Base-by-base conservation (phyloP, 2,888 invertebrate genomes). In the Oscheius sp. region DNA sequence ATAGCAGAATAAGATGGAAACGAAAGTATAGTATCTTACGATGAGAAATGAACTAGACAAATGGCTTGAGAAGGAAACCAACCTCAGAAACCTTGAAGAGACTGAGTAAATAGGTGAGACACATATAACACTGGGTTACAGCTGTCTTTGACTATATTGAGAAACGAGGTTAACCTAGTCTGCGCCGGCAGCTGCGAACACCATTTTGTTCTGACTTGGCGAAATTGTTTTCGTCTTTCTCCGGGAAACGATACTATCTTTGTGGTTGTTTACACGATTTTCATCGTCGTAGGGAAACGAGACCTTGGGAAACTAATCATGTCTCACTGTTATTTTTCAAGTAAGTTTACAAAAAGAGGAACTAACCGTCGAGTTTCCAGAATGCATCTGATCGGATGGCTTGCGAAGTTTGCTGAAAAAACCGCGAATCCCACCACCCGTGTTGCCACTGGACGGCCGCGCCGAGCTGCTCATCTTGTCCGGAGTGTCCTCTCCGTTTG, bases 331-430 rank as follows among this genome's bases (percentile, higher is more conserved):
- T 21, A 21, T 21, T 21, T 21, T 21, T 21, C 21, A 13, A 70
- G 42, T 10, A 50, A 29, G 29, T 11, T 29, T 50, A 11, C 42
- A 48, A 48, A 42, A 63, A 47, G 4, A n/a, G n/a, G n/a, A 53
- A 70, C 70, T 11, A n/a, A 70, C 70, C 70, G 58, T 70, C n/a
- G 32, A n/a, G 32, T 62, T 53, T 21, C 70, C 70, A 33, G 47
- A 21, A 11, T 53, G n/a, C 47, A 79, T 60, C 60, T 79, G 81
- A 62, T 85, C 86, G 32, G 83, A 83, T 10, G 87, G 87, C 66
- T 87, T 87, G 32, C 87, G 83, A 13, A 87, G 83, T 73, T 87
- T 87, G 51, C 82, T 82, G 80, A 87, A 86, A 76, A 87, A 86
- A 48, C 84, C 83, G 33, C 87, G 85, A 68, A 87, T 85, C 21